A percentile compares a stretch with the other conserved stretches of the same genome.
These are phyloP conservation scores for Tortricodes alternella DNA, from an alignment of 2,888 invertebrate species.

Conservation along the genomic window DNA sequence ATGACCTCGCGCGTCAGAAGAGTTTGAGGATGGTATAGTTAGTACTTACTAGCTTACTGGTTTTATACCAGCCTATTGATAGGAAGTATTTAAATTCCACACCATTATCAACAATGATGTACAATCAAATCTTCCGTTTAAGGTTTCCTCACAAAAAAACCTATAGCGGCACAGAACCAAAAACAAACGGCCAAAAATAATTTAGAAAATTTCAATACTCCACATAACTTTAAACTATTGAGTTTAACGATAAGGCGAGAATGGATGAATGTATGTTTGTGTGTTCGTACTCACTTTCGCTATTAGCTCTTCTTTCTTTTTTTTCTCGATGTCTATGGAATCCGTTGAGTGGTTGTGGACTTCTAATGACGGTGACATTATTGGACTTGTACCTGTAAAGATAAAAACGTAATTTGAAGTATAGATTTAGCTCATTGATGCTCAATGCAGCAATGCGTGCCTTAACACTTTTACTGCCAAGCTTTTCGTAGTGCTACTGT, in stretches of 20 bases:
- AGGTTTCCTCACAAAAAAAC: neutral
- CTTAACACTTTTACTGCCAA: too few species aligned
- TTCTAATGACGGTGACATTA: slow-evolving; percentile 86
- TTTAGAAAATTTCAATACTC: slow-evolving; percentile 61
- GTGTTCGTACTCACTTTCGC: slow-evolving; percentile 70
- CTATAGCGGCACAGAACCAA: slow-evolving; percentile 46
- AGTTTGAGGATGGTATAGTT: too few species aligned
- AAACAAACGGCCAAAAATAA: slow-evolving; percentile 52
- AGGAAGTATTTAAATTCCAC: neutral
- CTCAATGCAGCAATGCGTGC: too few species aligned
- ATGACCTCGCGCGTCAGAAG: too few species aligned
- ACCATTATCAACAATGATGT: neutral
- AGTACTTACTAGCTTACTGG: too few species aligned
- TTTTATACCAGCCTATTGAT: neutral
- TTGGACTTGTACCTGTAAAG: slow-evolving; percentile 86
- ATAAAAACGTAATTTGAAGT: slow-evolving; percentile 2
- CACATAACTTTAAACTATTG: slow-evolving; percentile 47
- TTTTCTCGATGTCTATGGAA: slow-evolving; percentile 87
- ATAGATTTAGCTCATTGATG: too few species aligned
- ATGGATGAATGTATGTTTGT: slow-evolving; percentile 43
- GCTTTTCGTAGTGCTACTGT: too few species aligned
- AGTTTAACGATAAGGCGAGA: slow-evolving; percentile 45
- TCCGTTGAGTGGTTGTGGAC: slow-evolving; percentile 91
- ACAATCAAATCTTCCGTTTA: neutral
- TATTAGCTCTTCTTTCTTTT: slow-evolving; percentile 85